Conservation (phyloP, 2,113 vertebrate species). For the human region DNA sequence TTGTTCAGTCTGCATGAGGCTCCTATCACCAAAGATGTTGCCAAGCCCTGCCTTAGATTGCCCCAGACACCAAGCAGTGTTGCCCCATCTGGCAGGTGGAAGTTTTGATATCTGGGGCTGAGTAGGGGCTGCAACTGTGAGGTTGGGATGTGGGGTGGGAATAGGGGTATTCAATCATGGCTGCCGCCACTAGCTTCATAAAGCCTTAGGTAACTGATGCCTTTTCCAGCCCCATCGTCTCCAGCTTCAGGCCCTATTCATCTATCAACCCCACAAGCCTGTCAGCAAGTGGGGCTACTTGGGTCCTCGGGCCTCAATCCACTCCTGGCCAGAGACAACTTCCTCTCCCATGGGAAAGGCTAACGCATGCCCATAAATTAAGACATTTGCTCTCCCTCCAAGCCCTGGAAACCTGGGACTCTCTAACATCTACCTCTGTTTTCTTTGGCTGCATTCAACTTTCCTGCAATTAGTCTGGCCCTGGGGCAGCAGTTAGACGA, state of each 20-base stretch:
- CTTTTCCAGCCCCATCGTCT: conserved; percentile 46
- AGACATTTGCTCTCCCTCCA: conserved; percentile 74
- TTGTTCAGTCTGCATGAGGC: too few species aligned
- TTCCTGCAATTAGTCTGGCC: conserved; percentile 31
- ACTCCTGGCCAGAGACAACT: background rate
- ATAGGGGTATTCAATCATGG: background rate
- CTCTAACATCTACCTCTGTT: background rate
- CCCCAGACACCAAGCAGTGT: background rate
- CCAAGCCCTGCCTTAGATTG: background rate
- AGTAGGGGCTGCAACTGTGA: background rate
- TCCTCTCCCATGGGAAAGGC: background rate
- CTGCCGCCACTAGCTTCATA: background rate
- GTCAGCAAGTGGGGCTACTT: background rate
- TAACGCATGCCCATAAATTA: conserved; percentile 37
- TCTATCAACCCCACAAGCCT: conserved; percentile 56
- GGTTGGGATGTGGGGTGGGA: background rate
- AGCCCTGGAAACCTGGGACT: conserved; percentile 19
- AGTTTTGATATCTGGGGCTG: too few species aligned
- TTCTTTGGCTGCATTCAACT: conserved; percentile 42
- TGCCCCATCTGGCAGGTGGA: background rate
- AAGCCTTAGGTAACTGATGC: conserved; percentile 24
- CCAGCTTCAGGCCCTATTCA: background rate
- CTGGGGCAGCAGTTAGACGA: background rate
- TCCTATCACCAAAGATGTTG: background rate
- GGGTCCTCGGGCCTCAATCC: background rate